Evolutionary conservation across 2,888 invertebrate species (phyloP).

Genomic region (Cerastis rubricosa): DNA sequence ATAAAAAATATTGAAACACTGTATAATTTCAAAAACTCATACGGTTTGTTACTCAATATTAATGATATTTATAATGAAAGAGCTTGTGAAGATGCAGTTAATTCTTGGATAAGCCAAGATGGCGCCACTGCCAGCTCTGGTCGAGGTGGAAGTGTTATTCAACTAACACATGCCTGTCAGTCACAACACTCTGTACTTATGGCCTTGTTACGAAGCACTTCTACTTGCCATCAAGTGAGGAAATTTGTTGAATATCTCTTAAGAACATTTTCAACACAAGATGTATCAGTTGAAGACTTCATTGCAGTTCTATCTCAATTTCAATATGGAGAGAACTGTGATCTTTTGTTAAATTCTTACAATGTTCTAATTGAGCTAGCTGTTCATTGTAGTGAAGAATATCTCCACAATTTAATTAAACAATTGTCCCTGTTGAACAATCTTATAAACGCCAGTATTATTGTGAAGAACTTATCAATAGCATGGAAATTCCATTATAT

Average conservation of each 20-base stretch:
- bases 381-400: conserved; percentile 80
- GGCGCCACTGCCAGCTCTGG: conserved; percentile 73
- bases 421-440: conserved; percentile 80
- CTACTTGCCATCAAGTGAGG: conserved; percentile 79
- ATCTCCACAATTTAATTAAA: conserved; percentile 80
- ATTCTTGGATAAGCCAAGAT: conserved; percentile 71
- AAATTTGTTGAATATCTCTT: conserved; percentile 81
- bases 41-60: conserved; percentile 75
- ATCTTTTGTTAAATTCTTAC: conserved; percentile 77
- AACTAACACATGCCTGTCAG: conserved; percentile 75
- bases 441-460: conserved; percentile 80
- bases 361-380: conserved; percentile 80
- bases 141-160: conserved; percentile 75
- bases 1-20: conserved; percentile 80
- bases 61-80: conserved; percentile 81
- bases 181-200: conserved; percentile 74
- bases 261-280: conserved; percentile 59
- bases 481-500: conserved; percentile 88
- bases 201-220: conserved; percentile 77
- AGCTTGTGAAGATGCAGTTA: conserved; percentile 70
- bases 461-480: conserved; percentile 83
- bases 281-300: conserved; percentile 62
- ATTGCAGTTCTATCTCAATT: conserved; percentile 73
- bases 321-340: conserved; percentile 80
- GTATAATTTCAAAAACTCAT: conserved; percentile 86